Evolutionary conservation across 2,113 vertebrate genomes (phyloP).

Genomic region (Marmota monax): DNA sequence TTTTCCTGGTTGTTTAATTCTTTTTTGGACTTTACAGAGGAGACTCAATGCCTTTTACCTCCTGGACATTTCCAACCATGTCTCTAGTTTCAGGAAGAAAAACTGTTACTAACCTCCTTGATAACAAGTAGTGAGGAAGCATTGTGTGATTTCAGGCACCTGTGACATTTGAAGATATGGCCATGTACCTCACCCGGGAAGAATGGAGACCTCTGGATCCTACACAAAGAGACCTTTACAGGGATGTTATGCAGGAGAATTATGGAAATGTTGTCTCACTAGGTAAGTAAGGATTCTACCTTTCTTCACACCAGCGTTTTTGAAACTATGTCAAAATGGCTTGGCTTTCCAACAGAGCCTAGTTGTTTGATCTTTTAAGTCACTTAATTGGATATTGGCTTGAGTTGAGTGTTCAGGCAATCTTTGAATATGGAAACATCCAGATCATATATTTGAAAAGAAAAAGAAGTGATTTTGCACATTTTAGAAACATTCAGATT

Average conservation of each 20-base stretch:
- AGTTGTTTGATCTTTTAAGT: conserved; percentile 60
- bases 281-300: conserved; percentile 76
- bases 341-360: conserved; percentile 28
- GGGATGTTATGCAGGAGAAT: conserved; percentile 84
- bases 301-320: neutral
- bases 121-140: conserved; percentile 65
- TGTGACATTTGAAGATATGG: conserved; percentile 84
- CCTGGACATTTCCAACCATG: conserved; percentile 57
- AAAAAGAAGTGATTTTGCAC: conserved; percentile 48
- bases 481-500: conserved; percentile 59
- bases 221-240: conserved; percentile 82
- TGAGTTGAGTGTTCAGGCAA: conserved; percentile 14
- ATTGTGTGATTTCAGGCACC: conserved; percentile 83
- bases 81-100: conserved; percentile 73
- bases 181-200: conserved; percentile 82
- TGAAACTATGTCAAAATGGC: conserved; percentile 44
- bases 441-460: conserved; percentile 22
- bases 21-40: conserved; percentile 54
- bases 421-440: conserved; percentile 48
- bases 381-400: conserved; percentile 37
- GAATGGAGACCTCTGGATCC: conserved; percentile 83
- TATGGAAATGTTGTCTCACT: conserved; percentile 80
- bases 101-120: conserved; percentile 7
- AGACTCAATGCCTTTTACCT: conserved; percentile 64
- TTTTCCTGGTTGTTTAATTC: conserved; percentile 23